phyloP scores from a whole-genome alignment of 2,113 vertebrate genomes.

The Setophaga coronata region DNA sequence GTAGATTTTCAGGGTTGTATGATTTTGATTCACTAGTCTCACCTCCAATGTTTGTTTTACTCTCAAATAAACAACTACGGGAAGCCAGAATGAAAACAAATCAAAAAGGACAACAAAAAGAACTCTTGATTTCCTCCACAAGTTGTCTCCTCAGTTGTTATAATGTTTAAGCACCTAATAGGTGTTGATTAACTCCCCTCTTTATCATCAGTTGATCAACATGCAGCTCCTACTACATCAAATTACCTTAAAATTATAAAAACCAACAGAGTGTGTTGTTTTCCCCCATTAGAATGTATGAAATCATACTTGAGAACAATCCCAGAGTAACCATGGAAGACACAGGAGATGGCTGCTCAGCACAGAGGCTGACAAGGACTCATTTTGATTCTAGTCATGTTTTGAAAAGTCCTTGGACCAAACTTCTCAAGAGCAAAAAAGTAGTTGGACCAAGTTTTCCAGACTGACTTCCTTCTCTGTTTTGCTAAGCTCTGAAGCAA shows the following conservation, averaged over 20 bases:
- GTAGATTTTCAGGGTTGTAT: background rate
- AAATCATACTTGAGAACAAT: background rate
- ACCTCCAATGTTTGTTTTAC: background rate
- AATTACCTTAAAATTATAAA: slow-evolving; percentile 68
- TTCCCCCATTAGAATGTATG: background rate
- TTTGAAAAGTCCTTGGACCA: background rate
- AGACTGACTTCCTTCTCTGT: background rate
- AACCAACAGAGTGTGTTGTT: slow-evolving; percentile 42
- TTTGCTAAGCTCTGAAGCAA: background rate
- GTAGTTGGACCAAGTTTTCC: background rate
- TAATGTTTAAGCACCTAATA: slow-evolving; percentile 28
- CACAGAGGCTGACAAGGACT: background rate
- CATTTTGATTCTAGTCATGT: background rate
- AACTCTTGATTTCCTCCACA: background rate
- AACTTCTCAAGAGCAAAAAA: background rate
- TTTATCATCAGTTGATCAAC: slow-evolving; percentile 43
- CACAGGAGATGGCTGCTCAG: background rate
- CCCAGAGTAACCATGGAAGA: background rate
- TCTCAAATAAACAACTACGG: background rate
- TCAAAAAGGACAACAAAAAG: background rate
- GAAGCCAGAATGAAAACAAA: slow-evolving; percentile 15
- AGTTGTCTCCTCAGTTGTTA: slow-evolving; percentile 17
- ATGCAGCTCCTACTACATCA: slow-evolving; percentile 29
- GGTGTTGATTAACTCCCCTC: slow-evolving; percentile 41
- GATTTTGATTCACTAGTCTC: background rate